Evolutionary conservation across 2,888 invertebrate genomes (phyloP).

Genomic region (Drosophila subquinaria): DNA sequence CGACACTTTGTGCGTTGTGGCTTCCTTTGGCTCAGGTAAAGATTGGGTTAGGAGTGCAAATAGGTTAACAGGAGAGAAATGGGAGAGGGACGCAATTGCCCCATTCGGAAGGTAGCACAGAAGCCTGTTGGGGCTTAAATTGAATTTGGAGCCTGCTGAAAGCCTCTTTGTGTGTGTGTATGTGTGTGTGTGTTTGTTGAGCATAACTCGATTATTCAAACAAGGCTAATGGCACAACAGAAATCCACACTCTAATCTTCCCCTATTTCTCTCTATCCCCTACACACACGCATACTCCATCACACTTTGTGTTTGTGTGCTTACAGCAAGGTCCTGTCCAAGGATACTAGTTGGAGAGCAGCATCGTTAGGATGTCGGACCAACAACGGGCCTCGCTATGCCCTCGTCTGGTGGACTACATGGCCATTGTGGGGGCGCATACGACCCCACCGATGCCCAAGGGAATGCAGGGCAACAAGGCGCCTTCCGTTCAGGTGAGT

Average conservation of each 20-base stretch:
- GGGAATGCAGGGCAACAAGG: slow-evolving; percentile 87
- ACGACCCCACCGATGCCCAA: slow-evolving; percentile 88
- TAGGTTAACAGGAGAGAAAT: neutral
- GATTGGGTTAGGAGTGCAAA: neutral
- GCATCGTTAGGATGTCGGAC: slow-evolving; percentile 85
- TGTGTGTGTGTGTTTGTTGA: neutral
- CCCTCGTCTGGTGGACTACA: slow-evolving; percentile 96
- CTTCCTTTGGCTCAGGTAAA: neutral
- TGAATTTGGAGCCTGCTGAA: slow-evolving; percentile 32
- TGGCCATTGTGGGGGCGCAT: slow-evolving; percentile 97
- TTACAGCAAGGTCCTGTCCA: slow-evolving; percentile 39
- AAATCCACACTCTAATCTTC: neutral
- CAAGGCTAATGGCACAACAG: slow-evolving; percentile 27
- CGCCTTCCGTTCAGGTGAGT: slow-evolving; percentile 91
- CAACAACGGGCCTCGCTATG: slow-evolving; percentile 93
- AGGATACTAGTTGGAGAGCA: slow-evolving; percentile 25
- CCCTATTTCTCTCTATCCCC: neutral
- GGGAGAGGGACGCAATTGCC: neutral
- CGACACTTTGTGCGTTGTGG: neutral
- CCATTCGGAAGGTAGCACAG: neutral
- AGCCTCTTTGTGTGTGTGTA: slow-evolving; percentile 17
- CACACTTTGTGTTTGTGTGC: slow-evolving; percentile 1
- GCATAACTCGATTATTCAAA: slow-evolving; percentile 40
- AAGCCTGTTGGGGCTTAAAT: slow-evolving; percentile 26
- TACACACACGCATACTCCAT: neutral